Evolutionary conservation across 2,797 vertebrate species (phyloP).

Genomic region (Synanceia verrucosa): DNA sequence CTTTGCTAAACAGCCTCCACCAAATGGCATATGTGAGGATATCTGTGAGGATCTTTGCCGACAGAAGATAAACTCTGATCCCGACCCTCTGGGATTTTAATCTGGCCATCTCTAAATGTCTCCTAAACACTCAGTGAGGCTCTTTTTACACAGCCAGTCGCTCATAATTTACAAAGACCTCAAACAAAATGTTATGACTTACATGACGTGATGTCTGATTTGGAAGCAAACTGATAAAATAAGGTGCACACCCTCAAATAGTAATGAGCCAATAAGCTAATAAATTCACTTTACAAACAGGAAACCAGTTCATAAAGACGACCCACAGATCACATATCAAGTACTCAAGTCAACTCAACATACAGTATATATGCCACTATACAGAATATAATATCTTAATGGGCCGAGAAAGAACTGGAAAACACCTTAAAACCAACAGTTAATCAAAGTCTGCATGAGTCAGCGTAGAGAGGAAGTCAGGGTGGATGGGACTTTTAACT

Average conservation of each 20-base stretch:
- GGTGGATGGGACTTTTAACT: not conserved
- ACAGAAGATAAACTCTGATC: conserved; percentile 41
- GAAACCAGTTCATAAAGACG: not conserved
- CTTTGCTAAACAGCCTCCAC: conserved; percentile 49
- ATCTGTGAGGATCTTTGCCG: conserved; percentile 42
- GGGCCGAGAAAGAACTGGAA: not conserved
- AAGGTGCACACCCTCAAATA: conserved; percentile 3
- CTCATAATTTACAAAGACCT: conserved; percentile 5
- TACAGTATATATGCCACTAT: not conserved
- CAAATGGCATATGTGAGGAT: conserved; percentile 39
- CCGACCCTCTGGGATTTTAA: conserved; percentile 37
- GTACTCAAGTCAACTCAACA: not conserved
- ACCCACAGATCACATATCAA: not conserved
- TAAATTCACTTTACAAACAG: not conserved
- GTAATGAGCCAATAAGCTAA: not conserved
- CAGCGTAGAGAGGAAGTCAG: too few species aligned
- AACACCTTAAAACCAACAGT: too few species aligned
- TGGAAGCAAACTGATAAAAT: not conserved
- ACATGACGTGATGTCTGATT: conserved; percentile 25
- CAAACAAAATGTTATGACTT: conserved; percentile 5
- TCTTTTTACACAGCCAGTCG: not conserved
- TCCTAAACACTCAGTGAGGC: not conserved
- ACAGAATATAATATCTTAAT: not conserved
- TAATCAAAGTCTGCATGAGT: not conserved
- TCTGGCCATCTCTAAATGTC: conserved; percentile 39